Conservation (phyloP, 2,113 vertebrate species). For the Triplophysa siluroides region DNA sequence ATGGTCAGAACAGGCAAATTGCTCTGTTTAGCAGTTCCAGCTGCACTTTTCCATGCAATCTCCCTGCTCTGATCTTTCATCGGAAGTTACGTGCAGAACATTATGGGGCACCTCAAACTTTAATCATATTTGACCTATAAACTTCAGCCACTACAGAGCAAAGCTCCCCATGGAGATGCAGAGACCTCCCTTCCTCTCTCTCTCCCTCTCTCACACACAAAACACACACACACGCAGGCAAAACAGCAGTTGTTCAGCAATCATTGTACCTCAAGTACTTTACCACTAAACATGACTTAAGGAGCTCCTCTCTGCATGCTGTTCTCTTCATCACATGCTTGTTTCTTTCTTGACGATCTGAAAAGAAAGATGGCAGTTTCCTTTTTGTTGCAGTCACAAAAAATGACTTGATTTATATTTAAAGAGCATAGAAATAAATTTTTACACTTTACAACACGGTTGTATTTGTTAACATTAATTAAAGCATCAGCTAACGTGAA, state of each 20-base stretch:
- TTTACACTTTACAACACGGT: no score
- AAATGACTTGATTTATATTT: no score
- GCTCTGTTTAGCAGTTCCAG: not conserved
- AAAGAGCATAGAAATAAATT: no score
- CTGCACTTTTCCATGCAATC: constrained; percentile 1
- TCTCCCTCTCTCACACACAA: constrained; percentile 1
- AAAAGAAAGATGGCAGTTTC: constrained; percentile 2
- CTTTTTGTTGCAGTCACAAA: not conserved
- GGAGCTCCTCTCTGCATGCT: constrained; percentile 17
- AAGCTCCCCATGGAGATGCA: constrained; percentile 7
- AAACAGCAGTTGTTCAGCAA: constrained; percentile 31
- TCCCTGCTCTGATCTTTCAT: constrained; percentile 27
- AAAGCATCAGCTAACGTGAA: no score
- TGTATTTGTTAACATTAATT: no score
- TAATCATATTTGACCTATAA: constrained; percentile 44
- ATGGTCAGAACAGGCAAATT: not conserved
- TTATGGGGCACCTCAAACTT: constrained; percentile 27
- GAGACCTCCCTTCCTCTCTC: constrained; percentile 9
- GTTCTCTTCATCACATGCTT: constrained; percentile 6
- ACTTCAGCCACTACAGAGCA: constrained; percentile 27
- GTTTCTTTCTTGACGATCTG: constrained; percentile 6
- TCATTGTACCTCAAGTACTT: constrained; percentile 23
- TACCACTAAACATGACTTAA: constrained; percentile 22
- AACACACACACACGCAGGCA: not conserved
- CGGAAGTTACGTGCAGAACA: constrained; percentile 10